These are phyloP conservation scores for Syrrhaptes paradoxus DNA, from an alignment of 2,113 vertebrate species.

Conservation along the genomic window DNA sequence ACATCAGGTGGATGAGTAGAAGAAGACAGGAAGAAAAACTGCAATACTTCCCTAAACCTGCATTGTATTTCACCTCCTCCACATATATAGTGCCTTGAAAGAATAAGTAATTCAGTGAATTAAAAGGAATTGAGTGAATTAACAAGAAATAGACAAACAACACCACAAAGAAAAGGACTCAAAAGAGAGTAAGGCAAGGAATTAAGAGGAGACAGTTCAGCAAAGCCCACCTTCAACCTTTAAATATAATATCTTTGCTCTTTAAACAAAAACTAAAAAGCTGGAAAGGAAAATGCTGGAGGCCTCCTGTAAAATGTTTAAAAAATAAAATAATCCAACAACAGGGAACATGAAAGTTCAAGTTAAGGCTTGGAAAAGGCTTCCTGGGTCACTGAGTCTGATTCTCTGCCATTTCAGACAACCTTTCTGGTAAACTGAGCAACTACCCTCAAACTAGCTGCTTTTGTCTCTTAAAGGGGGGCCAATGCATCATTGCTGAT, in stretches of 20 bases:
- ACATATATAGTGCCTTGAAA: neutral
- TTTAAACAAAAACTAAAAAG: neutral
- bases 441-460: neutral
- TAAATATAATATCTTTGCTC: neutral
- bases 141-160: neutral
- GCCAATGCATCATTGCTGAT: neutral
- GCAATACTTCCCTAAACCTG: neutral
- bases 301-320: neutral
- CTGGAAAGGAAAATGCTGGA: neutral
- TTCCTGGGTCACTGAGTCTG: neutral
- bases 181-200: neutral
- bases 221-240: neutral
- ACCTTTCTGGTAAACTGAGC: neutral
- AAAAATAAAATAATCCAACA: neutral
- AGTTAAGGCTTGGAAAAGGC: neutral
- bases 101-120: neutral
- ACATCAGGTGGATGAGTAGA: neutral
- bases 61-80: neutral
- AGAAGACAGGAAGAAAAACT: neutral
- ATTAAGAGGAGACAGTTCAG: neutral
- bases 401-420: neutral
- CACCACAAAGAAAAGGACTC: neutral
- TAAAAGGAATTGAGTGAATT: neutral
- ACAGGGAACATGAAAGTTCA: neutral
- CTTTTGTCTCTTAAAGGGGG: neutral